phyloP scores from a whole-genome alignment of 1,140 invertebrate species.

The Drosophila carrolli region DNA sequence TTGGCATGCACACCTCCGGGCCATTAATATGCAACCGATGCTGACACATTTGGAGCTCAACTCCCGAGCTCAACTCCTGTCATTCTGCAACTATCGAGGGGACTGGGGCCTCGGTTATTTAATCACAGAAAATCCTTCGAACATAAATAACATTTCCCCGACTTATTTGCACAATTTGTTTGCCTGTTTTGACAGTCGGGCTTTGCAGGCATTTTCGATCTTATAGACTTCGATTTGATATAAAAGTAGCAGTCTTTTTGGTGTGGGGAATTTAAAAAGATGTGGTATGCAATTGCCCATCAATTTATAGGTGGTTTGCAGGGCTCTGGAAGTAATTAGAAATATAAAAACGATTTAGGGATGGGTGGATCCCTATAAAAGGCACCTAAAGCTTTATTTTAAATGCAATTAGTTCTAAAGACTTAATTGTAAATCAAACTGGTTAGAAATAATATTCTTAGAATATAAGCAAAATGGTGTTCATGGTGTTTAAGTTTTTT shows the following conservation, averaged over 20 bases:
- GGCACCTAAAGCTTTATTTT: background rate
- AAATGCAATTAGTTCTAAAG: no score
- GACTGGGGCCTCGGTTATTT: constrained; percentile 56
- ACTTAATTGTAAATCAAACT: no score
- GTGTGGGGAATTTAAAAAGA: background rate
- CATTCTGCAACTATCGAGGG: constrained; percentile 50
- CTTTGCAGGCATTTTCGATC: constrained; percentile 55
- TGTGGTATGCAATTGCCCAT: background rate
- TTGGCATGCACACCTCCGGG: constrained; percentile 80
- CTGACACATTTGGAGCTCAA: constrained; percentile 59
- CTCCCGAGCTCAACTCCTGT: constrained; percentile 34
- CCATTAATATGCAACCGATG: constrained; percentile 74
- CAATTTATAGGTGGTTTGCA: constrained; percentile 2
- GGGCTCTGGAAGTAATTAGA: constrained; percentile 17
- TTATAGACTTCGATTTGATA: constrained; percentile 9
- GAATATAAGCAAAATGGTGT: no score
- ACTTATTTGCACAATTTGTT: constrained; percentile 83
- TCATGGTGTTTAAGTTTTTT: no score
- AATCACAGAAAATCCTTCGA: constrained; percentile 67
- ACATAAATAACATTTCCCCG: constrained; percentile 78
- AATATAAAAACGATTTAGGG: background rate
- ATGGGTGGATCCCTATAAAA: background rate
- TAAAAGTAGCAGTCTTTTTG: constrained; percentile 9
- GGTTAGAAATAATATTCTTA: no score
- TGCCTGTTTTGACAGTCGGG: constrained; percentile 75